Evolutionary conservation across 2,888 invertebrate genomes (phyloP), one percentile per base, ranked within the genome.

Genomic region (Leptopilina drosophilae): DNA sequence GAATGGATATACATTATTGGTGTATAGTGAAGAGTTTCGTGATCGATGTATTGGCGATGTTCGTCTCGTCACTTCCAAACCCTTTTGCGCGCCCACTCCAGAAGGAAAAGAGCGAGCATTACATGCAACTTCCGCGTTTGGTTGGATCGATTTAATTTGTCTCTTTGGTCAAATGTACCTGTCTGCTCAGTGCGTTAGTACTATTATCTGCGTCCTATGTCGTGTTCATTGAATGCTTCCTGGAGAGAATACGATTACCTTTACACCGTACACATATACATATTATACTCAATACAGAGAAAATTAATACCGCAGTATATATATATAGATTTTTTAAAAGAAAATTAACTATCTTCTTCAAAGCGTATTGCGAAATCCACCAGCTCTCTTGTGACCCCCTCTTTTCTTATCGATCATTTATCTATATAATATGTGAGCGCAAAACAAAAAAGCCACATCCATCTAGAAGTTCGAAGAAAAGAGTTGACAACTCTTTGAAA

Each of bases 91-190:
- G 8, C 75, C 69, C 80, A 85, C 81, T 83, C 81, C 78, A 82
- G 79, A 83, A 84, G 82, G 83, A 83, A 82, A 84, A 82, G 83
- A 83, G 87, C 83, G 83, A 84, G 86, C 85, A 84, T 84, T 83
- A 82, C 78, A 53, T 77, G 69, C 78, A 80, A 84, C 84, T 84
- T 87, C 86, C 86, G 84, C 84, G 82, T 87, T 86, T 84, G 83
- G 82, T 77, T 81, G 83, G 82, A 87, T 87, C 87, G 86, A 87
- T 87, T 87, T 86, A 83, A 87, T 86, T 85, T 82, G 83, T 84
- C 84, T 84, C 82, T 49, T 49, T 84, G 81, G 78, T 81, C 81
- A 82, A 83, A 84, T 79, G 76, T 75, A 81, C 64, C 66, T 76
- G 67, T 78, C 53, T 69, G 49, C 49, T 14, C 49, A 46, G 46